These are phyloP conservation scores for Parotocinclus haroldoi DNA, from an alignment of 2,797 vertebrate species.

Conservation along the genomic window DNA sequence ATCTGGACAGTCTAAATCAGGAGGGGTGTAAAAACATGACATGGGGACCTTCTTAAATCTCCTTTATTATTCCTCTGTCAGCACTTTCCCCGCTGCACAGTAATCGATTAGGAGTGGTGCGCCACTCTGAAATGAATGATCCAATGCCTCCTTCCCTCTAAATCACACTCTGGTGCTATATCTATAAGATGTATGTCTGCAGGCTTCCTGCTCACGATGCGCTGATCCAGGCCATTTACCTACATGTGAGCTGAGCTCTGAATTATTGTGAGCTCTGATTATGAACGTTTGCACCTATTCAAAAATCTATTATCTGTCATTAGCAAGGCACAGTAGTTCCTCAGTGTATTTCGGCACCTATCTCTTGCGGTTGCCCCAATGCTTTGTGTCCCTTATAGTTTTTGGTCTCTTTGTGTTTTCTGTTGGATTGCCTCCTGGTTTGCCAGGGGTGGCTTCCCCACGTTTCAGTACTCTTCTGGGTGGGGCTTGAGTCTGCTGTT, in stretches of 20 bases:
- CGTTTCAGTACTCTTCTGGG: no score
- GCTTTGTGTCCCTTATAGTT: no score
- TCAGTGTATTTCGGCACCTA: no score
- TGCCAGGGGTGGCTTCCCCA: no score
- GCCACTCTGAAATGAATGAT: constrained; percentile 46
- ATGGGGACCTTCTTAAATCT: constrained; percentile 46
- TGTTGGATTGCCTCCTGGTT: no score
- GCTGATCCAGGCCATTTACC: constrained; percentile 33
- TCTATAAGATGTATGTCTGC: constrained; percentile 50
- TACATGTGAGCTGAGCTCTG: constrained; percentile 20
- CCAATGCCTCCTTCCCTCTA: constrained; percentile 30
- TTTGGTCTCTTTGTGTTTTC: no score
- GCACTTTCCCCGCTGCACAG: constrained; percentile 33
- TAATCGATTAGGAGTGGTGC: constrained; percentile 49
- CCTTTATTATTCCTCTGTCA: constrained; percentile 45
- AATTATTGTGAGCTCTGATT: no score
- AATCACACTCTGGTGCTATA: constrained; percentile 47
- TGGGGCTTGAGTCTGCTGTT: no score
- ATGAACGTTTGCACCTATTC: neutral
- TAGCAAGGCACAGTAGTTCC: no score
- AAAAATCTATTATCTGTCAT: neutral
- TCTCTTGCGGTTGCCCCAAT: no score
- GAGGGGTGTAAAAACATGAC: constrained; percentile 47
- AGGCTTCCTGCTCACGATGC: constrained; percentile 20
- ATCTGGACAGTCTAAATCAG: constrained; percentile 37